Base-by-base conservation (phyloP, 1,140 invertebrate species). In the Dufourea novaeangliae region DNA sequence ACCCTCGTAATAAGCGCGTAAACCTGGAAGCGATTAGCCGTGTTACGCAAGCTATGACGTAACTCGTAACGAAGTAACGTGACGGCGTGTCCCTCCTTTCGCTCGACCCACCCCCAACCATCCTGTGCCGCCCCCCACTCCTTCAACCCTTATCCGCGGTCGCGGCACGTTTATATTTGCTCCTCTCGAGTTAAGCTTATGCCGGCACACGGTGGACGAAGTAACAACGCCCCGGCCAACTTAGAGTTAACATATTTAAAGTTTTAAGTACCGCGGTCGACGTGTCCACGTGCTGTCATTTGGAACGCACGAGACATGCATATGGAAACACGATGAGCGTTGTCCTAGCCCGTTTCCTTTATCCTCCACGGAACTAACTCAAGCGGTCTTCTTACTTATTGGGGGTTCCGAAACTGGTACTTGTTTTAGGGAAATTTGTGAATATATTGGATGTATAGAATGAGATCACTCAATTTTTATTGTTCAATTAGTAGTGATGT, bases 171-270 rank as follows among this genome's bases (percentile, higher is more conserved):
- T 83, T 72, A 32, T 72, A 54, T 70, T 78, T 71, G 46, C 68
- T 62, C 57, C 74, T 25, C 29, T 25, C 29, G 62, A 78, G 81
- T 57, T 46, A 32, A 72, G 73, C 44, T 83, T 57, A 41, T 14
- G 80, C 61, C 54, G 20, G 20, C 20, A 5, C 14, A 22, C 54
- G 20, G 32, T 11, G 41, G 37, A 6, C 11, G 22, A 54, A 29
- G 44, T 50, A 52, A 61, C 78, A 59, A 29, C 62, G 72, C 12
- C 46, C 10, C 37, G 14, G 34, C 37, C 29, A 76, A 80, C 54
- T 80, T 80, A 22, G 71, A 68, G 63, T 78, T 67, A 83, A 83
- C 67, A 68, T 83, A 71, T 82, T 83, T 77, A 37, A 83, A 83
- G 74, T 83, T 82, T 82, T 68, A 69, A 83, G 74, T 29, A 54